Conservation (phyloP, 2,888 invertebrate genomes). For the Ischnus inquisitorius region DNA sequence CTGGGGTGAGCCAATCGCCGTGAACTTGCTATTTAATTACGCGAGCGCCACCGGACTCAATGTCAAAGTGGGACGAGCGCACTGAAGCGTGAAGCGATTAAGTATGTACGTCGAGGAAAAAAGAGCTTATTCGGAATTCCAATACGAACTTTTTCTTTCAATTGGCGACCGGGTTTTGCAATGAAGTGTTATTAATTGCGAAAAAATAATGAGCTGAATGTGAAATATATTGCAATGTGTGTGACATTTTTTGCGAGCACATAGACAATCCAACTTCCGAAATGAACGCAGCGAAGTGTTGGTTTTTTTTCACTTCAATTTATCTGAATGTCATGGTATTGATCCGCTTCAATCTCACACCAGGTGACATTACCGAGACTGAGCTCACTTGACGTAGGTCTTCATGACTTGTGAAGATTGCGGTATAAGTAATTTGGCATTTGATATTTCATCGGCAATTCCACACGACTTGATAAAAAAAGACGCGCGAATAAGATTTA, state of each 20-base stretch:
- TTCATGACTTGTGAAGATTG: background rate
- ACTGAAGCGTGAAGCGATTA: background rate
- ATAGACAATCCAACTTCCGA: background rate
- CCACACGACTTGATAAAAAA: background rate
- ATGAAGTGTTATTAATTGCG: no score
- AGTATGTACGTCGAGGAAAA: no score
- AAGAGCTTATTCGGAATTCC: no score
- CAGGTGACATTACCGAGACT: background rate
- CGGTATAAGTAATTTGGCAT: background rate
- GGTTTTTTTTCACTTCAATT: background rate
- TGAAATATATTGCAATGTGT: no score
- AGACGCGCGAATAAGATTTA: background rate
- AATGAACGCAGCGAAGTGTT: background rate
- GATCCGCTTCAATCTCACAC: background rate
- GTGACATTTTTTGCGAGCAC: no score
- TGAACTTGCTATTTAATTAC: slow-evolving; percentile 9
- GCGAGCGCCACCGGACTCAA: background rate
- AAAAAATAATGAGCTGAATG: no score
- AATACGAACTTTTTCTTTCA: no score
- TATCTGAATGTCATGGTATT: background rate
- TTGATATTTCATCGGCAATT: background rate
- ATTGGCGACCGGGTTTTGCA: no score
- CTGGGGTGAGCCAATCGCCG: background rate
- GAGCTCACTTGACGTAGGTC: background rate
- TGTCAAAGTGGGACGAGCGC: background rate